Evolutionary conservation across 2,888 invertebrate genomes (phyloP).

Genomic region (Altica lythri): DNA sequence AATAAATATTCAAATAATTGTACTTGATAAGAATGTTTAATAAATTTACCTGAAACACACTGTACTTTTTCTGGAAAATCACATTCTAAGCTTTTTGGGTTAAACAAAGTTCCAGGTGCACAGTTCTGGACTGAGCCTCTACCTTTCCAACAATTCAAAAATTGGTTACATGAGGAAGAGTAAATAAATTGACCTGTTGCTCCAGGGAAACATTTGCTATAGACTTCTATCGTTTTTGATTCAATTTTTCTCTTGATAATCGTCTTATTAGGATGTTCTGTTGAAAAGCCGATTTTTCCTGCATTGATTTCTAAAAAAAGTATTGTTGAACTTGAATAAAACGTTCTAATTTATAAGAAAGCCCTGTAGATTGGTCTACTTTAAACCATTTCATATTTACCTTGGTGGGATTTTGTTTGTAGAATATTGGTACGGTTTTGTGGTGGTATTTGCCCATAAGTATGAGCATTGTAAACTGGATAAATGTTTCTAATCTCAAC

Average conservation of each 20-base stretch:
- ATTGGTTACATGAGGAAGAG: slow-evolving; percentile 67
- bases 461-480: slow-evolving; percentile 41
- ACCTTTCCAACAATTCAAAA: slow-evolving; percentile 70
- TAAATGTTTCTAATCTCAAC: slow-evolving; percentile 32
- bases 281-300: slow-evolving; percentile 7
- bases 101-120: slow-evolving; percentile 67
- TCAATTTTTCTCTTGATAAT: slow-evolving; percentile 38
- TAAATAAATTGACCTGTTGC: slow-evolving; percentile 64
- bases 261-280: slow-evolving; percentile 22
- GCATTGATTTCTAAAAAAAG: slow-evolving; percentile 24
- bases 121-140: slow-evolving; percentile 66
- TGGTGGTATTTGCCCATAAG: slow-evolving; percentile 34
- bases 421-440: slow-evolving; percentile 31
- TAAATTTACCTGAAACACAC: slow-evolving; percentile 54
- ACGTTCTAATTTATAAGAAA: neutral
- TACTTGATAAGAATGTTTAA: neutral
- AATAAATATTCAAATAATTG: too few relatives aligned
- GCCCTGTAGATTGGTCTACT: neutral
- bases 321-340: neutral
- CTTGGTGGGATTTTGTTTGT: slow-evolving; percentile 32
- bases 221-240: slow-evolving; percentile 38
- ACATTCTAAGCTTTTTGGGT: slow-evolving; percentile 65
- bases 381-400: slow-evolving; percentile 13
- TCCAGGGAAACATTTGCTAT: slow-evolving; percentile 48
- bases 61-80: slow-evolving; percentile 67